These are phyloP conservation scores for Eriocheir sinensis DNA, from an alignment of 1,140 invertebrate genomes.

Conservation along the genomic window DNA sequence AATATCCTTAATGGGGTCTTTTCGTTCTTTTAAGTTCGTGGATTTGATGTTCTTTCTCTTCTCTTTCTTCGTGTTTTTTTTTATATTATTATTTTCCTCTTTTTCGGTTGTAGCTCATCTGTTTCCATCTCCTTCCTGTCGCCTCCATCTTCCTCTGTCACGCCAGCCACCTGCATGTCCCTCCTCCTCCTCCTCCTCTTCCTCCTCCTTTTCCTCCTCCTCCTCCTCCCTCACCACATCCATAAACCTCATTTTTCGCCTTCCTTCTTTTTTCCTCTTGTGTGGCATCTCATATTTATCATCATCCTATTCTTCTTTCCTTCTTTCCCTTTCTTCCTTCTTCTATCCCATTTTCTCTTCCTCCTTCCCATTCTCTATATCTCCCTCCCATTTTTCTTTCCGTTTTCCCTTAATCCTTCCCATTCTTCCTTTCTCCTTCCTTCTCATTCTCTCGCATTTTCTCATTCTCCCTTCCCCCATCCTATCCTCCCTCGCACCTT, in stretches of 20 bases:
- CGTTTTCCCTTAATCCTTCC: background rate
- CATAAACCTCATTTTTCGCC: background rate
- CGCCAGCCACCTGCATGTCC: too few relatives aligned
- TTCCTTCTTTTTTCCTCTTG: background rate
- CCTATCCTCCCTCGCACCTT: background rate
- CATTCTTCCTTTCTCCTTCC: background rate
- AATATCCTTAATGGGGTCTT: too few relatives aligned
- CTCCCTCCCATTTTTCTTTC: background rate
- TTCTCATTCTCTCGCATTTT: background rate
- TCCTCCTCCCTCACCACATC: background rate
- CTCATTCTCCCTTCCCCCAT: background rate
- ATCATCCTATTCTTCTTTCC: background rate
- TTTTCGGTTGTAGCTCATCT: too few relatives aligned
- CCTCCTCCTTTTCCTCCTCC: background rate
- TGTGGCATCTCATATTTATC: too few relatives aligned
- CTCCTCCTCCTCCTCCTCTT: too few relatives aligned
- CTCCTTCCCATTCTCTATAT: background rate
- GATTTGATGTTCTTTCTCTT: too few relatives aligned
- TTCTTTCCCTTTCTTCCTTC: background rate
- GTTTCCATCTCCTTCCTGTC: too few relatives aligned
- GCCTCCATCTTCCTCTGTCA: too few relatives aligned
- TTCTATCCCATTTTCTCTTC: background rate
- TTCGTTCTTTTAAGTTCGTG: too few relatives aligned
- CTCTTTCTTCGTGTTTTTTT: too few relatives aligned
- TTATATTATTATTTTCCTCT: too few relatives aligned